A percentile compares a stretch with the other conserved stretches of the same genome.
Evolutionary conservation across 2,113 vertebrate species (phyloP).

Genomic region (Sialia sialis): DNA sequence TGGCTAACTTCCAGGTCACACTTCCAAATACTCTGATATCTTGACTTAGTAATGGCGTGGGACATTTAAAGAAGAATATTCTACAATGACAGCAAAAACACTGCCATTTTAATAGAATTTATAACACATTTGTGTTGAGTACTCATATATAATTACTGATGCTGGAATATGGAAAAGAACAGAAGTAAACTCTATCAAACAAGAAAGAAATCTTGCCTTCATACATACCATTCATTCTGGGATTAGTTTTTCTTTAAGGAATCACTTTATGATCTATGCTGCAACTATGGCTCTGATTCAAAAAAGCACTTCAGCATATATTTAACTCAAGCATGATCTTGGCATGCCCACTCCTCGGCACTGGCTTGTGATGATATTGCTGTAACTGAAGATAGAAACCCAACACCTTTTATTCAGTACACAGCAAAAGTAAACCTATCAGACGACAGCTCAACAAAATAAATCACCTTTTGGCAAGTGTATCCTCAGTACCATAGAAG

Average conservation of each 20-base stretch:
- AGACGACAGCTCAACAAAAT: not conserved
- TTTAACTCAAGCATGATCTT: not conserved
- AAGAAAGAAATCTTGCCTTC: not conserved
- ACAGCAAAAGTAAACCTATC: not conserved
- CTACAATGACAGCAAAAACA: not conserved
- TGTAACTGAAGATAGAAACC: not conserved
- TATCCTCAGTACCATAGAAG: not conserved
- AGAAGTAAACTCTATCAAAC: not conserved
- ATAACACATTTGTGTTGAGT: not conserved
- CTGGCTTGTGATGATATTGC: not conserved
- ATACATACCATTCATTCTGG: not conserved
- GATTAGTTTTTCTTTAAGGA: not conserved
- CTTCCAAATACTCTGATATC: not conserved
- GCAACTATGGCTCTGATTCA: constrained; percentile 14
- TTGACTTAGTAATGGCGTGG: not conserved
- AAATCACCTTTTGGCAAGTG: not conserved
- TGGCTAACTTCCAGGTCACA: not conserved
- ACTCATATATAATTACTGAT: not conserved
- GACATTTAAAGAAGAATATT: not conserved
- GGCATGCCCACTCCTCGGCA: not conserved
- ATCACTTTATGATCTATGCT: not conserved
- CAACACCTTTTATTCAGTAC: not conserved
- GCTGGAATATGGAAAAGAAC: not conserved
- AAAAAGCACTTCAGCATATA: constrained; percentile 16
- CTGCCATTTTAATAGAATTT: not conserved